Evolutionary conservation across 2,888 invertebrate genomes (phyloP), one percentile per base, ranked within the genome.

Genomic region (Leuctra nigra): DNA sequence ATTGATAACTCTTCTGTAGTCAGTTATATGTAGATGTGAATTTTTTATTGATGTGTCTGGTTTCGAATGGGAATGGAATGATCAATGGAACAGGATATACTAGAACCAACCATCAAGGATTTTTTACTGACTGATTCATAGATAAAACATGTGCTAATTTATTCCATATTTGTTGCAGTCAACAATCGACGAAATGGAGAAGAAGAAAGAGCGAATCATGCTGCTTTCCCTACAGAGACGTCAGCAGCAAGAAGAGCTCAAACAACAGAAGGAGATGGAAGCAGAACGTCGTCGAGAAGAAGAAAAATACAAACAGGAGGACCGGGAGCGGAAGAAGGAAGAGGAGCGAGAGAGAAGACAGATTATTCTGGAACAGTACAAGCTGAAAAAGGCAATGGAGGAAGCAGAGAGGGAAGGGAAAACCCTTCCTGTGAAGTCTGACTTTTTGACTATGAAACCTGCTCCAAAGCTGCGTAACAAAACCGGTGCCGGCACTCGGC

Each of bases 181-280:
- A 67, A 83, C 86, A 6, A 82, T 90, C 55, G 89, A 92, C 64
- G 93, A 94, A 73, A 91, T 94, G 88, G 91, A 92, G 72, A 83
- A 85, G 61, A 94, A 89, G 70, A 95, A 94, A 69, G 93, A 95
- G 71, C 84, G 86, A 64, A 90, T 97, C 60, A 86, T 95, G 82
- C 74, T 93, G 71, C 76, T 90, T 67, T 94, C 95, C 11, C 75
- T 93, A 65, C 92, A 92, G 72, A 80, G 97, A 67, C 85, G 91
- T 64, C 92, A 93, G 70, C 87, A 92, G 63, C 91, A 91, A 65
- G 96, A 96, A 71, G 90, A 89, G 72, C 82, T 86, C 59, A 85
- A 90, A 61, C 84, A 86, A 62, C 79, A 85, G 35, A 91, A 92
- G 67, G 95, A 96, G 71, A 83, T 82, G 56, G 90, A 91, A 66